Base-by-base conservation (phyloP, 2,888 invertebrate species). In the Synanthedon andrenaeformis region DNA sequence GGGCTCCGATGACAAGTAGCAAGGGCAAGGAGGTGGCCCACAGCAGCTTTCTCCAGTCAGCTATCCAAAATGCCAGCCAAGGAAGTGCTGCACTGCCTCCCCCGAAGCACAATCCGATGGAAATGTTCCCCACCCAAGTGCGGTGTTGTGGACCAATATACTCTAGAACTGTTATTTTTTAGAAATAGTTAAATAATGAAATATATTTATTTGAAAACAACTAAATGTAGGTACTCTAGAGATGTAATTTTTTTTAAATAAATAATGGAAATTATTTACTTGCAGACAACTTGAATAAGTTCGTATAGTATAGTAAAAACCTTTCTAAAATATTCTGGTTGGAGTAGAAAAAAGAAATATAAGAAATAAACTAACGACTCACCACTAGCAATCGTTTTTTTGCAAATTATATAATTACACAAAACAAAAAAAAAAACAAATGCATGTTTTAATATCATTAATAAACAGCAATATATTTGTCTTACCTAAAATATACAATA, bases 401-500 rank as follows among this genome's bases (percentile, higher is more conserved):
- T 17, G 17, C 17, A 17, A 17, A 17, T 17, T 17, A 17, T 17
- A 17, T 17, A n/a, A n/a, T n/a, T 17, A 17, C 17, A 17, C 17
- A 17, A 17, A 17, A 1, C 17, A 17, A 17, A 17, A 17, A 17
- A 17, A 23, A 23, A 23, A 23, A 3, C 23, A 23, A 23, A 23
- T 23, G 5, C 23, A 23, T 23, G 23, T 23, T 23, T 23, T 23
- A 23, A 23, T 23, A 17, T 17, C 2, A 23, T 23, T 23, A 23
- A 23, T 3, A 23, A 23, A 23, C 3, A 23, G 23, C 23, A 23
- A 23, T 23, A 23, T 3, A 23, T 23, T 23, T 14, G 51, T 65
- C 90, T 91, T 82, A 96, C 96, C 94, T 66, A 96, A 84, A 76
- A 96, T 96, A 65, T 96, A 96, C 91, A 95, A 93, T 93, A 95